These are phyloP conservation scores for Pangasius larnaudii DNA, from an alignment of 2,797 vertebrate species.

Conservation along the genomic window DNA sequence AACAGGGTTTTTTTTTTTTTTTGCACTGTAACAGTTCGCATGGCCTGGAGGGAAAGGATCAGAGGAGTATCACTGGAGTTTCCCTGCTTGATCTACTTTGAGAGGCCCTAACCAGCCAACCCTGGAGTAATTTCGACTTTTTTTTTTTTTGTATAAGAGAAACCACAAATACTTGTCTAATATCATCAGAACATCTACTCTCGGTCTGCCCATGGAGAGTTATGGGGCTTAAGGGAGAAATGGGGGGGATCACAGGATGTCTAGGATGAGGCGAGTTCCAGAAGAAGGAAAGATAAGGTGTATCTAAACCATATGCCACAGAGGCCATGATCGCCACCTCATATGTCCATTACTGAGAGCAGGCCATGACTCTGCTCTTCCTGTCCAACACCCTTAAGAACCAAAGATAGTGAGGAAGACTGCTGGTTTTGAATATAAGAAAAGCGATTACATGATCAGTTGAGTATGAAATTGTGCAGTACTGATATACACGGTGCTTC, in stretches of 20 bases:
- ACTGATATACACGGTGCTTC: background rate
- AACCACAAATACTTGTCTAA: slow-evolving; percentile 40
- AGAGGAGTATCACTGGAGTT: slow-evolving; percentile 61
- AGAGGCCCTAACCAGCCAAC: slow-evolving; percentile 24
- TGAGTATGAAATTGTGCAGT: slow-evolving; percentile 2
- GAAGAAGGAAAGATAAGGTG: slow-evolving; percentile 57
- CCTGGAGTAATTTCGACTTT: background rate
- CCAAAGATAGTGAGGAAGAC: background rate
- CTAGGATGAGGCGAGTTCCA: slow-evolving; percentile 60
- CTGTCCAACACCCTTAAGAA: background rate
- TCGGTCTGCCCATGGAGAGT: slow-evolving; percentile 57
- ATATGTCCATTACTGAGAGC: slow-evolving; percentile 62
- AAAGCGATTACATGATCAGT: background rate
- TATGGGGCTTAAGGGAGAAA: slow-evolving; percentile 53
- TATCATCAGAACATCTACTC: slow-evolving; percentile 37
- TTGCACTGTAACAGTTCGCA: slow-evolving; percentile 52
- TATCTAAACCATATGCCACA: slow-evolving; percentile 70
- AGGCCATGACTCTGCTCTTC: slow-evolving; percentile 51
- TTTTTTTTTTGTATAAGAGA: slow-evolving; percentile 11
- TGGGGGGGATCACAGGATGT: slow-evolving; percentile 58
- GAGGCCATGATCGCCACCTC: slow-evolving; percentile 63
- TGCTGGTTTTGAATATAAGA: background rate
- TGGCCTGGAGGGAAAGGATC: slow-evolving; percentile 60
- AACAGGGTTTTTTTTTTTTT: slow-evolving; percentile 27
- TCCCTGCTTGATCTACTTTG: slow-evolving; percentile 60